Evolutionary conservation across 2,888 invertebrate genomes (phyloP), one percentile per base, ranked within the genome.

Genomic region (Arctia plantaginis): DNA sequence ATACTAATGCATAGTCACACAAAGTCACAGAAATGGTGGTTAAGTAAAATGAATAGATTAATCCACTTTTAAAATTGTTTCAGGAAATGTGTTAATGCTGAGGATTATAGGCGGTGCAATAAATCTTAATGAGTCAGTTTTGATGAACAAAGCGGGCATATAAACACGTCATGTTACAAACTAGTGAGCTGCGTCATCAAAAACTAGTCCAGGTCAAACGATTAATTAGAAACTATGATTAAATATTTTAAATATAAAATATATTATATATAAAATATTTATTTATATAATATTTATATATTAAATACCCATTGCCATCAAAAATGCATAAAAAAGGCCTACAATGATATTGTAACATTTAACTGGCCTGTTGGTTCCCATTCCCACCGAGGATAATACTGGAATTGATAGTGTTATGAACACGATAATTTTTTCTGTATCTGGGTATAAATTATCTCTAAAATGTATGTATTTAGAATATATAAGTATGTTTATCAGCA

Each of bases 71-170:
- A 27, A 62, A 69, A 62, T 44, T 30, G 70, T 70, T 70, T 70
- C 70, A 70, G 70, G 70, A 70, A 70, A 70, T 62, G 69, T 69
- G 59, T 39, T 41, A 67, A 67, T 44, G 20, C 47, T 67, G 44
- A 33, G 41, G 41, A 67, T 67, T 67, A 67, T 67, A 62, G 35
- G 30, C 30, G 41, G 62, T n/a, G 39, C 12, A 59, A 69, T 59
- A 59, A 69, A 69, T 47, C 62, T 62, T 23, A 64, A 71, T 71
- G 65, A 64, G 71, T 71, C 71, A 71, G 44, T 65, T 23, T 71
- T 47, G 55, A 71, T 62, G 71, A 71, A 71, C 71, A 71, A 71
- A 71, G 64, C 71, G 44, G n/a, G 15, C 64, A 64, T 33, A 23
- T 44, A 71, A 55, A 59, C 71, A 71, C 71, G 65, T 33, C 65